Conservation (phyloP, 2,113 vertebrate genomes). For the Zosterops borbonicus region DNA sequence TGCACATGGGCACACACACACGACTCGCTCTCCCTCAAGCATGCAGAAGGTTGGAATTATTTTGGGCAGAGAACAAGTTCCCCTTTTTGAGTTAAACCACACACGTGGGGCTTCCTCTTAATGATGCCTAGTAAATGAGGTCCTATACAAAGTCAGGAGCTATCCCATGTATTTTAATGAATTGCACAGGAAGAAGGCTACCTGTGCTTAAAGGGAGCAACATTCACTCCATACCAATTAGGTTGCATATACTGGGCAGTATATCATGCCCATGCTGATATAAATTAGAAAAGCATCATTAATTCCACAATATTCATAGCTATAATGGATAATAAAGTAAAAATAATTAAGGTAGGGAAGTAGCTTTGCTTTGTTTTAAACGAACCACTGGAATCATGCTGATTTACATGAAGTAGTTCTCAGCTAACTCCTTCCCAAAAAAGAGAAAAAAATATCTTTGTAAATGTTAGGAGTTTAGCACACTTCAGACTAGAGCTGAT, state of each 20-base stretch:
- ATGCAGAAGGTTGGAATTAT: not conserved
- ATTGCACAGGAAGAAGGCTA: not conserved
- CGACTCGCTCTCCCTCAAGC: accelerated
- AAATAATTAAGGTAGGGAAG: not conserved
- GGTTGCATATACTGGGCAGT: not conserved
- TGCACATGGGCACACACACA: accelerated
- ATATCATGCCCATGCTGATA: not conserved
- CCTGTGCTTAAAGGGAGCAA: not conserved
- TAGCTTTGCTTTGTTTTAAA: not conserved
- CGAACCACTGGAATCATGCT: not conserved
- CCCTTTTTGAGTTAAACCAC: not conserved
- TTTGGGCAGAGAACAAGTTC: not conserved
- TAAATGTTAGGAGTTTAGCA: not conserved
- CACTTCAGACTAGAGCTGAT: not conserved
- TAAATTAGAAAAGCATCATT: constrained; percentile 30
- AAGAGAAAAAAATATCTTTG: not conserved
- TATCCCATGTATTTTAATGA: not conserved
- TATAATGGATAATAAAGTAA: not conserved
- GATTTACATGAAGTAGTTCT: not conserved
- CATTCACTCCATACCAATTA: not conserved
- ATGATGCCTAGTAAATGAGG: not conserved
- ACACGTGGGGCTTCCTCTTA: not conserved
- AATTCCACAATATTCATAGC: not conserved
- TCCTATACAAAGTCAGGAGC: not conserved
- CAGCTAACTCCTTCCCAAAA: not conserved